Conservation (phyloP, 2,888 invertebrate genomes). For the Lycaena phlaeas region DNA sequence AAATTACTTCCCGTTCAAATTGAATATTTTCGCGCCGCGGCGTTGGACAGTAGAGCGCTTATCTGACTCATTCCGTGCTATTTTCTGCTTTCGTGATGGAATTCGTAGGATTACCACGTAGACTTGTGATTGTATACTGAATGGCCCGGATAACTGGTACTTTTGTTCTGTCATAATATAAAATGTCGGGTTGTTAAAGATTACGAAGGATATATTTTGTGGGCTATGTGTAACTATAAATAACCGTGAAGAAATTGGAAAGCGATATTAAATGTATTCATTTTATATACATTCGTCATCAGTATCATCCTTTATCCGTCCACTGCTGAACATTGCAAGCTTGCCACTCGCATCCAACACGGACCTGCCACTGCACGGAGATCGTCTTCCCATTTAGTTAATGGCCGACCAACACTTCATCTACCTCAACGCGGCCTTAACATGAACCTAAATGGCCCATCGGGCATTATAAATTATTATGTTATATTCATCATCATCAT, state of each 20-base stretch:
- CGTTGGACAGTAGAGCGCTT: constrained; percentile 1
- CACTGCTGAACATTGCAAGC: no score
- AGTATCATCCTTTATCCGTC: neutral
- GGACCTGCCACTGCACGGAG: no score
- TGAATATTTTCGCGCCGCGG: constrained; percentile 16
- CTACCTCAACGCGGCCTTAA: no score
- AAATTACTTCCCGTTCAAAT: constrained; percentile 19
- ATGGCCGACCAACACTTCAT: no score
- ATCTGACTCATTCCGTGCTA: constrained; percentile 16
- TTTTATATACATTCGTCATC: neutral
- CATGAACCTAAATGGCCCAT: no score
- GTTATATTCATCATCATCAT: no score
- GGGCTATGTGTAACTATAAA: no score
- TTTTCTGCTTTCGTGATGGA: constrained; percentile 37
- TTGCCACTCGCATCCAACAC: no score
- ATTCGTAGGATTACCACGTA: constrained; percentile 31
- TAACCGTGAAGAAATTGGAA: neutral
- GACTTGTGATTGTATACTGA: constrained; percentile 31
- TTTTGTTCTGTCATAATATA: constrained; percentile 18
- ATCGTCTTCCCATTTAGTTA: no score
- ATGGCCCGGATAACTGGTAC: constrained; percentile 17
- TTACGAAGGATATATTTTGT: neutral
- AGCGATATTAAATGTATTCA: neutral
- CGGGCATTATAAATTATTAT: no score
- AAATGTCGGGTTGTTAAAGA: neutral